Conservation (phyloP, 2,888 invertebrate genomes). For the Zele albiditarsus region DNA sequence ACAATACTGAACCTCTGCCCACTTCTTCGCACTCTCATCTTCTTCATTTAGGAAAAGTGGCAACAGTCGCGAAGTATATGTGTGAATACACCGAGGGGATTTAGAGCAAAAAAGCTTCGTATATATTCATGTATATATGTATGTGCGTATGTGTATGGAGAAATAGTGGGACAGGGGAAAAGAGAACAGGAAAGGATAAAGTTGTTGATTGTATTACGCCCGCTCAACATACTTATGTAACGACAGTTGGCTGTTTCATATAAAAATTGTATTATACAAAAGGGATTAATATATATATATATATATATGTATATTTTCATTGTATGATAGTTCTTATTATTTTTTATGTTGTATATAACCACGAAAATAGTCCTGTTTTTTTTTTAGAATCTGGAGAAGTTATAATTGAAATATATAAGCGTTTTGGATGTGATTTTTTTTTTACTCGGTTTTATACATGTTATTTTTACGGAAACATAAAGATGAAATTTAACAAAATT, state of each 20-base stretch:
- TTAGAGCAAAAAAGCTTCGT: neutral
- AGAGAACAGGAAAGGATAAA: slow-evolving; percentile 48
- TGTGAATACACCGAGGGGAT: neutral
- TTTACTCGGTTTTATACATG: too few species aligned
- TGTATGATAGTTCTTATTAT: too few species aligned
- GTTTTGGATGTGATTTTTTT: too few species aligned
- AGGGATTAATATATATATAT: too few species aligned
- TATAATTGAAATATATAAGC: too few species aligned
- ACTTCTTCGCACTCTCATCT: slow-evolving; percentile 25
- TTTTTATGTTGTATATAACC: too few species aligned
- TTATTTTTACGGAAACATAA: too few species aligned
- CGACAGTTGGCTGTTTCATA: slow-evolving; percentile 20
- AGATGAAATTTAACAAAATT: too few species aligned
- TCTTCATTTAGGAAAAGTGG: slow-evolving; percentile 26
- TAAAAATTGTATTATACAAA: too few species aligned
- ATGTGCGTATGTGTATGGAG: slow-evolving; percentile 30
- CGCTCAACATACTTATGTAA: slow-evolving; percentile 21
- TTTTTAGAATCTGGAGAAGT: too few species aligned
- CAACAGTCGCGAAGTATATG: neutral
- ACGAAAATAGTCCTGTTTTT: too few species aligned
- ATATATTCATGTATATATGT: neutral
- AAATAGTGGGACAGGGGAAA: neutral
- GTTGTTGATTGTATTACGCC: slow-evolving; percentile 49
- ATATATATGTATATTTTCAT: too few species aligned
- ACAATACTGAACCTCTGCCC: slow-evolving; percentile 11